These are phyloP conservation scores for Perca schrenkii DNA, from an alignment of 2,113 vertebrate genomes.

Conservation along the genomic window DNA sequence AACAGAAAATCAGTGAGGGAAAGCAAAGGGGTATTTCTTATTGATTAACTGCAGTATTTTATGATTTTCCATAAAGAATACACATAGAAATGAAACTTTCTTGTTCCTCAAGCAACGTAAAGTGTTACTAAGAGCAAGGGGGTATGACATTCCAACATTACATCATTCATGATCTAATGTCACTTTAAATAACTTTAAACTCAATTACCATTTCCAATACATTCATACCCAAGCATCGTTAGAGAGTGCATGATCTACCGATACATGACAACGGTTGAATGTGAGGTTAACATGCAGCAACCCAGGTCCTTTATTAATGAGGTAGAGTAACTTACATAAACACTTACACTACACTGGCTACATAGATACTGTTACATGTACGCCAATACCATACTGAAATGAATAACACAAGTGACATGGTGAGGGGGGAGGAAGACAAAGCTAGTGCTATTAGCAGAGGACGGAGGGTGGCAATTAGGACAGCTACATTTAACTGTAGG, in stretches of 20 bases:
- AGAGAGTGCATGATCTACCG: background rate
- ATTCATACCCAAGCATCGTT: background rate
- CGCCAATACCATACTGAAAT: background rate
- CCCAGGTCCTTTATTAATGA: background rate
- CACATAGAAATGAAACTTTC: slow-evolving; percentile 30
- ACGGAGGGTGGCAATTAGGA: slow-evolving; percentile 42
- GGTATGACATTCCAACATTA: background rate
- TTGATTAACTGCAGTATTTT: slow-evolving; percentile 38
- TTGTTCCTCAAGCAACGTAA: background rate
- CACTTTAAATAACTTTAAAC: background rate
- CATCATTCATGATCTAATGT: background rate
- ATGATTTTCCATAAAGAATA: slow-evolving; percentile 52
- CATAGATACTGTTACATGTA: background rate
- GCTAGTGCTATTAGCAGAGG: slow-evolving; percentile 7
- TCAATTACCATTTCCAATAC: background rate
- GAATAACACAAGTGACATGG: background rate
- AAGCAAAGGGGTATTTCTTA: slow-evolving; percentile 47
- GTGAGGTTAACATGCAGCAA: background rate
- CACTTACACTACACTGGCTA: background rate
- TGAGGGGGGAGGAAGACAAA: slow-evolving; percentile 3
- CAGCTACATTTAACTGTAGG: slow-evolving; percentile 52
- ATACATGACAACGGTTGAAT: background rate
- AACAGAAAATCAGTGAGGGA: slow-evolving; percentile 53
- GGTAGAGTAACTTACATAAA: background rate
- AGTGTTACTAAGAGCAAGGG: background rate